Evolutionary conservation across 2,888 invertebrate genomes (phyloP).

Genomic region (Gymnocheta viridis): DNA sequence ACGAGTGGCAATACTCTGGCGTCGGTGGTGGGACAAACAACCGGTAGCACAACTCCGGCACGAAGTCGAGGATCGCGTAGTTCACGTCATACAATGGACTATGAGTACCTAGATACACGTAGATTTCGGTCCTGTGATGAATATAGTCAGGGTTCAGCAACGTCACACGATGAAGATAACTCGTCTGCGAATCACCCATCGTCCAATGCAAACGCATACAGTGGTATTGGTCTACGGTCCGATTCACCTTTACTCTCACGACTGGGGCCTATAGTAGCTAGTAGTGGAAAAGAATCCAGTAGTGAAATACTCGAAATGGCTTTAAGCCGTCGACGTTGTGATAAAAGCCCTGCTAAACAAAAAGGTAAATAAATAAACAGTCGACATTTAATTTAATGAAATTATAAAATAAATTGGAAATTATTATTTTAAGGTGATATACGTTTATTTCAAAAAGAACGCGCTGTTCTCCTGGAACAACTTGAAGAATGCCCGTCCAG

Average conservation of each 20-base stretch:
- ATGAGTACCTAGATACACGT: constrained; percentile 79
- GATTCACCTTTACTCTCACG: constrained; percentile 79
- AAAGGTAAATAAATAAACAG: constrained; percentile 71
- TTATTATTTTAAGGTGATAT: constrained; percentile 84
- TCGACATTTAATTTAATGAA: not conserved
- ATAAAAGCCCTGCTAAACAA: constrained; percentile 80
- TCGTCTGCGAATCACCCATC: constrained; percentile 65
- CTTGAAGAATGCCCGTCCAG: constrained; percentile 88
- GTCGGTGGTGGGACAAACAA: constrained; percentile 79
- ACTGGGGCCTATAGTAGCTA: constrained; percentile 81
- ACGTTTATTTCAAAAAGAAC: constrained; percentile 87
- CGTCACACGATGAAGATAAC: constrained; percentile 85
- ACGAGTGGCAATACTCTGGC: constrained; percentile 69
- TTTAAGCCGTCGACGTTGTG: constrained; percentile 80
- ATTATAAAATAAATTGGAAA: not conserved
- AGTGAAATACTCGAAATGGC: constrained; percentile 72
- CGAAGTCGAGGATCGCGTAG: constrained; percentile 82
- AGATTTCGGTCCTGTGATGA: constrained; percentile 87
- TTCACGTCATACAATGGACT: constrained; percentile 78
- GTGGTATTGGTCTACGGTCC: constrained; percentile 82
- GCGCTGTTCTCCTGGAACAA: constrained; percentile 87
- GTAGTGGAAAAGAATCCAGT: constrained; percentile 79
- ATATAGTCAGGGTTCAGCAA: constrained; percentile 87
- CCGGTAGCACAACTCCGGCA: constrained; percentile 80
- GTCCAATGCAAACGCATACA: constrained; percentile 76